These are phyloP conservation scores for Gerris lacustris DNA, from an alignment of 2,888 invertebrate species.

Conservation along the genomic window DNA sequence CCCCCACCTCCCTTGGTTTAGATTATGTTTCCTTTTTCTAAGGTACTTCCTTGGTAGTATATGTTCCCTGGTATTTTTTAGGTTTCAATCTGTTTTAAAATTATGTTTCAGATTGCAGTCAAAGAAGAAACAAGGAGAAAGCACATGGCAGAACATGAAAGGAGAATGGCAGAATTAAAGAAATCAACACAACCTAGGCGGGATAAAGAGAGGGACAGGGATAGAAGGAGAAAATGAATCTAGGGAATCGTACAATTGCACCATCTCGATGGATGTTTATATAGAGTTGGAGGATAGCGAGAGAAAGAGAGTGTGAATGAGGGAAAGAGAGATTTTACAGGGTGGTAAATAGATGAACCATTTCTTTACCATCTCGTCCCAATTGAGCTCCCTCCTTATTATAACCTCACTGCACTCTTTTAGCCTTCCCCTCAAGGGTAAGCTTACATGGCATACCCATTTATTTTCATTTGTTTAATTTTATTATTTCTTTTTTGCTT, in stretches of 20 bases:
- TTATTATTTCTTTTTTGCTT: too few relatives aligned
- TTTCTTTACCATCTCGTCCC: conserved; percentile 8
- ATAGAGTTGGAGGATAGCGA: too few relatives aligned
- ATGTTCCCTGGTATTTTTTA: too few relatives aligned
- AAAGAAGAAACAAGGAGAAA: conserved; percentile 78
- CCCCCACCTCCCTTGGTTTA: too few relatives aligned
- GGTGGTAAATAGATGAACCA: neutral
- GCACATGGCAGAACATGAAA: conserved; percentile 76
- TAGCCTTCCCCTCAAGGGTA: conserved; percentile 11
- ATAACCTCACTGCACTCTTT: conserved; percentile 7
- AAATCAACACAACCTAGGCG: conserved; percentile 25
- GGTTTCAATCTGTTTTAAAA: too few relatives aligned
- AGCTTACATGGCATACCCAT: conserved; percentile 14
- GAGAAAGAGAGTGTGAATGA: neutral
- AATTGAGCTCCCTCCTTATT: conserved; percentile 14
- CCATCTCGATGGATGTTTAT: too few relatives aligned
- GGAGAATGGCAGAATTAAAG: conserved; percentile 52
- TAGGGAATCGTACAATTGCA: neutral
- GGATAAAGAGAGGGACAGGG: conserved; percentile 23
- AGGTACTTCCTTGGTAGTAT: too few relatives aligned
- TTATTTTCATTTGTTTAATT: neutral
- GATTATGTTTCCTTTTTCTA: too few relatives aligned
- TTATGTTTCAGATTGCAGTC: conserved; percentile 56
- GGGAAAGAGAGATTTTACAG: conserved; percentile 5
- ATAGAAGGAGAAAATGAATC: conserved; percentile 14